Percentiles rank a stretch among this genome's conserved stretches.
Conservation (phyloP, 30 jellyfish, hydroid and myxozoan species). For the Aurelia coerulea region DNA sequence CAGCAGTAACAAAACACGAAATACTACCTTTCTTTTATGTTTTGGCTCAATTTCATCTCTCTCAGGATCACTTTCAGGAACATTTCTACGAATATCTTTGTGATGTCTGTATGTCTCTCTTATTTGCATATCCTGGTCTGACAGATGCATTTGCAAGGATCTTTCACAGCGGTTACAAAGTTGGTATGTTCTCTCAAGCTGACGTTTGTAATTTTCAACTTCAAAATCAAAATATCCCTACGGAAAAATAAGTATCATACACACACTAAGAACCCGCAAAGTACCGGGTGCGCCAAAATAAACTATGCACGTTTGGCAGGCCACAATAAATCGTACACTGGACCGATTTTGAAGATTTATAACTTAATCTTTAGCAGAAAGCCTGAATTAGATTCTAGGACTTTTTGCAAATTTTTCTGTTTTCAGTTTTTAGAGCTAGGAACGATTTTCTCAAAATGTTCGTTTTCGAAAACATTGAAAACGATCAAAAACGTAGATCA, state of each 20-base stretch:
- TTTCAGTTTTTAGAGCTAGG: no score
- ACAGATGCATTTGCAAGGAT: neutral
- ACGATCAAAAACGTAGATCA: no score
- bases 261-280: no score
- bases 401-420: no score
- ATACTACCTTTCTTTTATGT: neutral
- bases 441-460: no score
- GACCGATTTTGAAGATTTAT: no score
- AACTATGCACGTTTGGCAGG: no score
- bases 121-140: slow-evolving; percentile 33
- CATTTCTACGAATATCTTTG: neutral
- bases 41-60: neutral
- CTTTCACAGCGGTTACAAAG: slow-evolving; percentile 16
- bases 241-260: neutral
- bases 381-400: no score
- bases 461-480: no score
- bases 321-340: no score
- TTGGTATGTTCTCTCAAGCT: slow-evolving; percentile 28
- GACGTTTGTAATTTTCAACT: slow-evolving; percentile 11
- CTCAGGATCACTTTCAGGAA: neutral
- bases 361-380: no score
- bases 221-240: slow-evolving; percentile 18
- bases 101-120: neutral
- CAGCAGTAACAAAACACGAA: neutral
- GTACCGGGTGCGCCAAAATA: neutral